These are phyloP conservation scores for Chloropsis cyanopogon DNA, from an alignment of 2,113 vertebrate genomes.

Conservation along the genomic window DNA sequence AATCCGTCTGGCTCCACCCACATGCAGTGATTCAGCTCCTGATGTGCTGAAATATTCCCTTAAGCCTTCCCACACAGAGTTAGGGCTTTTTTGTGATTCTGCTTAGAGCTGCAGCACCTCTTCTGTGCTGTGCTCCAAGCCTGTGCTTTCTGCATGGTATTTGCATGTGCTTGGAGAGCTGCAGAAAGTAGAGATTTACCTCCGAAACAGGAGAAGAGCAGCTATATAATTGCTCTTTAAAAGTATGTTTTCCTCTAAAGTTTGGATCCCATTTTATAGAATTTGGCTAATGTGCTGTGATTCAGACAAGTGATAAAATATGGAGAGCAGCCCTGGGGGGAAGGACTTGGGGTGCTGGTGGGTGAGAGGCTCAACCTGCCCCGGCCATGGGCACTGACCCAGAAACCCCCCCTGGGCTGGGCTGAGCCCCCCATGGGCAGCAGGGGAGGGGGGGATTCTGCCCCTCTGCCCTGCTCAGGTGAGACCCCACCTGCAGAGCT, in stretches of 20 bases:
- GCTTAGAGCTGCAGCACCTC: background rate
- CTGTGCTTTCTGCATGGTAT: background rate
- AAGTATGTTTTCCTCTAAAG: background rate
- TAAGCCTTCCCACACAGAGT: constrained; percentile 41
- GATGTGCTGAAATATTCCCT: constrained; percentile 51
- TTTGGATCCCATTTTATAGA: background rate
- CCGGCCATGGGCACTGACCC: background rate
- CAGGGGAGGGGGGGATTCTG: background rate
- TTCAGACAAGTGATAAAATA: background rate
- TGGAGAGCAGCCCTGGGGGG: background rate
- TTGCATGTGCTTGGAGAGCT: background rate
- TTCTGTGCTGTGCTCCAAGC: background rate
- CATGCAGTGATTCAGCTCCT: constrained; percentile 61
- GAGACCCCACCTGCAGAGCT: background rate
- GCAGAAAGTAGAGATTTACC: background rate
- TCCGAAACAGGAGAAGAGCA: background rate
- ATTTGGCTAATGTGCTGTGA: background rate
- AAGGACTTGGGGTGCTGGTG: background rate
- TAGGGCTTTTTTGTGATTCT: background rate
- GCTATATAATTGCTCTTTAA: background rate
- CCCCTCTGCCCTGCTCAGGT: background rate
- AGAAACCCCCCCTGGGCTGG: background rate
- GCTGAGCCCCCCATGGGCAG: background rate
- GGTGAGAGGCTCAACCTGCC: background rate
- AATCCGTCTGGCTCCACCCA: constrained; percentile 58